Evolutionary conservation across 2,113 vertebrate genomes (phyloP), one percentile per base, ranked within the genome.

Genomic region (Myanophis thanlyinensis): DNA sequence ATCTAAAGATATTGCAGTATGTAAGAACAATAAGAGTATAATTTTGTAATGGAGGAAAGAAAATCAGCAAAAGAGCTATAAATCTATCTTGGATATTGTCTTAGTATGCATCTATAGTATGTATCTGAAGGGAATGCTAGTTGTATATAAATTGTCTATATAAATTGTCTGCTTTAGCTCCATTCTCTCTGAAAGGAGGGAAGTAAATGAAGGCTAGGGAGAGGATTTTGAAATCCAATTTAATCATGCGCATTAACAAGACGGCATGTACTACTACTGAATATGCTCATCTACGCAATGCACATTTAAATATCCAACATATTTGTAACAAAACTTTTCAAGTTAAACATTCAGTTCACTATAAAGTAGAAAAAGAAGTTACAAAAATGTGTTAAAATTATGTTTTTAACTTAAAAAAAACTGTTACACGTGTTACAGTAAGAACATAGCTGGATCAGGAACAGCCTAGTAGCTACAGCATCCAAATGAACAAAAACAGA

Each of bases 351-450:
- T 46, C 86, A 59, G 91, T 92, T 93, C 12, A 3, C 48, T 35
- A 46, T 87, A 85, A 93, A 67, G 18, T 4, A 86, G 54, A 10
- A 93, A 95, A 95, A 91, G 49, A 88, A 96, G 89, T 91, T 94
- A 53, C 90, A 91, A 93, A 94, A 88, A 91, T 73, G 85, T 51
- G 30, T 73, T 95, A 95, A 94, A 94, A 95, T 93, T 44, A 1
- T 94, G 62, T 73, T 91, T 47, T 51, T 35, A 94, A 30, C 93
- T 93, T 11, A 96, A 92, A 3, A 95, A n/a, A 47, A 91, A 90
- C 73, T 48, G 90, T 53, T 86, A 30, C 53, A 91, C 80, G 91
- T 88, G 49, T 86, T 35, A 92, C 62, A 93, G 95, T 67, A 94
- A 93, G 23, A 2, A 90, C 90, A 10, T 30, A 85, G 23, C 86